Percentiles rank a stretch among this genome's conserved stretches.
phyloP scores from a whole-genome alignment of 2,113 vertebrate genomes.

The Percopsis transmontana region DNA sequence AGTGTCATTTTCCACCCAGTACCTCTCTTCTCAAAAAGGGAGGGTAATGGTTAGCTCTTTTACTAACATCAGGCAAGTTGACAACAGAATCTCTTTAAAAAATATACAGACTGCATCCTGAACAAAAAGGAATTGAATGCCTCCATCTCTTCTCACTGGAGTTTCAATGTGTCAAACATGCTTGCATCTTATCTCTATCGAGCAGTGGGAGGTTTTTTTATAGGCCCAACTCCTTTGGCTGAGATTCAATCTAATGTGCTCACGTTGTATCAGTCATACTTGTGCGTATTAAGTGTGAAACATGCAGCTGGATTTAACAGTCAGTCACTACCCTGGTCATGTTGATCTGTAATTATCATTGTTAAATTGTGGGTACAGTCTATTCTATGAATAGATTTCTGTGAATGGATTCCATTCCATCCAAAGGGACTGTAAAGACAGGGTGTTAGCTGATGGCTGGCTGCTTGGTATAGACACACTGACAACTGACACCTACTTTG shows the following conservation, averaged over 20 bases:
- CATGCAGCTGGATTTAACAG: conserved; percentile 7
- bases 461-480: too few species aligned
- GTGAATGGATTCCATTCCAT: too few species aligned
- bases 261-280: conserved; percentile 34
- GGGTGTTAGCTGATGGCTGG: too few species aligned
- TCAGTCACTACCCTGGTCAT: conserved; percentile 8
- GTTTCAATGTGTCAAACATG: conserved; percentile 32
- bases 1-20: conserved; percentile 28
- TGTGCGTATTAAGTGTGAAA: conserved; percentile 33
- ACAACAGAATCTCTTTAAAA: conserved; percentile 12
- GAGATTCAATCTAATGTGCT: conserved; percentile 42
- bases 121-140: conserved; percentile 32
- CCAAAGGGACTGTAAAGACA: too few species aligned
- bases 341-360: background rate
- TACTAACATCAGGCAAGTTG: background rate
- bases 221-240: conserved; percentile 30
- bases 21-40: conserved; percentile 23
- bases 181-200: conserved; percentile 18
- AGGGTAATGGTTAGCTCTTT: conserved; percentile 19
- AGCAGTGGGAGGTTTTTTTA: conserved; percentile 31
- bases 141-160: conserved; percentile 12
- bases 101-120: conserved; percentile 31
- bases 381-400: conserved; percentile 1
- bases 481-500: too few species aligned
- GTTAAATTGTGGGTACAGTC: conserved; percentile 31